These are phyloP conservation scores for Micropterix aruncella DNA, from an alignment of 2,888 invertebrate species.

Conservation along the genomic window DNA sequence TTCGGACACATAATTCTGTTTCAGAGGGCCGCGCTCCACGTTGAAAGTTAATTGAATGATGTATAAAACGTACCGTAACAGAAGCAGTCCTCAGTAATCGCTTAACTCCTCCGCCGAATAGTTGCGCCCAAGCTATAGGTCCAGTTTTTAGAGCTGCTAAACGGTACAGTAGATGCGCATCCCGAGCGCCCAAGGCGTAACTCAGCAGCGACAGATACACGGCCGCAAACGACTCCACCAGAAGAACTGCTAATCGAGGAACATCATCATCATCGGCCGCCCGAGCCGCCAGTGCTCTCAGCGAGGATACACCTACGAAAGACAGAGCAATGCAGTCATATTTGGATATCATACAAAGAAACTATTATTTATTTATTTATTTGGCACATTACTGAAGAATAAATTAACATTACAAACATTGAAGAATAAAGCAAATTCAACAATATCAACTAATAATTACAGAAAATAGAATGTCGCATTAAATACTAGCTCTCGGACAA, in stretches of 20 bases:
- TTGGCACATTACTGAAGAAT: no score
- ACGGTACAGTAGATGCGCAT: conserved; percentile 82
- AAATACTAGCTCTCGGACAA: no score
- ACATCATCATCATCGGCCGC: conserved; percentile 92
- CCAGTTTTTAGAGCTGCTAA: conserved; percentile 73
- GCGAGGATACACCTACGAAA: conserved; percentile 61
- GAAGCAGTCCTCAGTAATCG: conserved; percentile 71
- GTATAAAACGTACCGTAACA: conserved; percentile 14
- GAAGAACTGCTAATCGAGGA: conserved; percentile 78
- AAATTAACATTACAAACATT: no score
- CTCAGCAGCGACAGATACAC: conserved; percentile 86
- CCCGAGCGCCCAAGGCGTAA: conserved; percentile 86
- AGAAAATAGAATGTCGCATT: no score
- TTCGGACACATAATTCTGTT: no score
- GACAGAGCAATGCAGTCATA: no score
- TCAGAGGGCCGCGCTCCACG: no score
- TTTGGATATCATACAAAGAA: no score
- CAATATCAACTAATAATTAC: no score
- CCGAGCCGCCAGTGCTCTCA: conserved; percentile 77
- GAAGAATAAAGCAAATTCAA: no score
- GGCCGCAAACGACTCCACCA: conserved; percentile 88
- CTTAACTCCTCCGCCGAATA: conserved; percentile 86
- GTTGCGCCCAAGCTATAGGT: conserved; percentile 61
- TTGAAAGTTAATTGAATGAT: no score
- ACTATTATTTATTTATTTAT: no score